These are phyloP conservation scores for Tetraneura akinire DNA, from an alignment of 1,140 invertebrate species.

Conservation along the genomic window DNA sequence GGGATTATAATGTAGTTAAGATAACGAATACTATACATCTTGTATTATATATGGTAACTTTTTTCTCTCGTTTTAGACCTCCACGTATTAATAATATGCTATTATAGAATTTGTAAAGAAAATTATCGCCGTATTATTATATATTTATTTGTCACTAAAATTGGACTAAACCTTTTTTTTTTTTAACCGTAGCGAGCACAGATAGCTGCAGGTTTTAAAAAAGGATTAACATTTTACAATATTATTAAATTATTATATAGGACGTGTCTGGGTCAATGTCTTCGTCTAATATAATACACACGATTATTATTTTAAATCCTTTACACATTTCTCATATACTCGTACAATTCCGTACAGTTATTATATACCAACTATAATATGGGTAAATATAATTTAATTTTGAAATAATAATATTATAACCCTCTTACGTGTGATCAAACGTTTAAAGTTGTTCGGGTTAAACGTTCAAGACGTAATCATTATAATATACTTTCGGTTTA, in stretches of 20 bases:
- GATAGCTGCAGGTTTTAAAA: neutral
- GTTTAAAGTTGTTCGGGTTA: neutral
- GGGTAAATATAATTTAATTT: neutral
- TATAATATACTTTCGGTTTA: constrained; percentile 1
- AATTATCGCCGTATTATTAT: too few species aligned
- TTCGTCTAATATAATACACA: too few species aligned
- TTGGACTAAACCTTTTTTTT: neutral
- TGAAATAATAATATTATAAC: neutral
- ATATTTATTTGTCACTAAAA: neutral
- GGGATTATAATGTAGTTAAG: neutral
- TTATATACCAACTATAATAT: too few species aligned
- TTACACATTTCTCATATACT: too few species aligned
- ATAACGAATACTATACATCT: neutral
- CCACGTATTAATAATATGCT: neutral
- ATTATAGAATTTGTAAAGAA: neutral
- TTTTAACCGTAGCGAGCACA: neutral
- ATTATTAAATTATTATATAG: neutral
- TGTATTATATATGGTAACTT: neutral
- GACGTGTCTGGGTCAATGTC: too few species aligned
- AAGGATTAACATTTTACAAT: neutral
- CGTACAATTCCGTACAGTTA: too few species aligned
- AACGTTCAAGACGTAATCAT: too few species aligned
- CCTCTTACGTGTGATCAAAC: neutral
- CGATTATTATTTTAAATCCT: too few species aligned
- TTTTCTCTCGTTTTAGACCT: neutral